Evolutionary conservation across 1,140 invertebrate species (phyloP).

Genomic region (Atta colombica): DNA sequence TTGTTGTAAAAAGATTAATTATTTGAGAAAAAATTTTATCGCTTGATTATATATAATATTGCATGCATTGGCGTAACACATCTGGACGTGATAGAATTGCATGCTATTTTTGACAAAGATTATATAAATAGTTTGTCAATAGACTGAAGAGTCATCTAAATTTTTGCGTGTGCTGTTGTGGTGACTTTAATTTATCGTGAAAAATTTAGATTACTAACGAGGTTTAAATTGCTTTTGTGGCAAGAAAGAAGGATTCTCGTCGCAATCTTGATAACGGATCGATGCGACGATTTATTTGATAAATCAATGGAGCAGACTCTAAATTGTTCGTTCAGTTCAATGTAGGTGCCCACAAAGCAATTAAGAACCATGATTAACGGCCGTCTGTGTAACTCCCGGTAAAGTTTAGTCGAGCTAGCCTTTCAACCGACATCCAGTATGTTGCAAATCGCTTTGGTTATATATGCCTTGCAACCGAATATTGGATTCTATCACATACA

Average conservation of each 20-base stretch:
- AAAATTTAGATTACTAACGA: constrained; percentile 70
- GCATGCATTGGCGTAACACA: not conserved
- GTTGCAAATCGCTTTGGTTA: constrained; percentile 35
- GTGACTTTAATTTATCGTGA: constrained; percentile 7
- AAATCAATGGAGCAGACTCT: constrained; percentile 73
- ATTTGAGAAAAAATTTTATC: not conserved
- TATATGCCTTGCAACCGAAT: not conserved
- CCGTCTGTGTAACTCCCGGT: constrained; percentile 60
- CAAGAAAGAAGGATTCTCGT: constrained; percentile 56
- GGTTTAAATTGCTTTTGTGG: constrained; percentile 68
- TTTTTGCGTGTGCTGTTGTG: not conserved
- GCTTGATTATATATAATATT: not conserved
- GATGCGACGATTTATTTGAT: constrained; percentile 76
- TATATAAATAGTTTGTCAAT: not conserved
- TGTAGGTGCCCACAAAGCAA: constrained; percentile 73
- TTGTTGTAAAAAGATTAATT: not conserved
- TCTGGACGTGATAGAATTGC: not conserved
- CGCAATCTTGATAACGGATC: constrained; percentile 63
- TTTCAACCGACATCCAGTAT: constrained; percentile 55
- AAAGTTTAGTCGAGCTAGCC: constrained; percentile 62
- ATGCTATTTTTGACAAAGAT: not conserved
- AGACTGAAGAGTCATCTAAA: not conserved
- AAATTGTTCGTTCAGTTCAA: constrained; percentile 73
- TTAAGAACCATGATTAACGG: constrained; percentile 79
- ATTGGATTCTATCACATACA: constrained; percentile 35